Evolutionary conservation across 2,113 vertebrate species (phyloP).

Genomic region (Pygoscelis antarcticus): DNA sequence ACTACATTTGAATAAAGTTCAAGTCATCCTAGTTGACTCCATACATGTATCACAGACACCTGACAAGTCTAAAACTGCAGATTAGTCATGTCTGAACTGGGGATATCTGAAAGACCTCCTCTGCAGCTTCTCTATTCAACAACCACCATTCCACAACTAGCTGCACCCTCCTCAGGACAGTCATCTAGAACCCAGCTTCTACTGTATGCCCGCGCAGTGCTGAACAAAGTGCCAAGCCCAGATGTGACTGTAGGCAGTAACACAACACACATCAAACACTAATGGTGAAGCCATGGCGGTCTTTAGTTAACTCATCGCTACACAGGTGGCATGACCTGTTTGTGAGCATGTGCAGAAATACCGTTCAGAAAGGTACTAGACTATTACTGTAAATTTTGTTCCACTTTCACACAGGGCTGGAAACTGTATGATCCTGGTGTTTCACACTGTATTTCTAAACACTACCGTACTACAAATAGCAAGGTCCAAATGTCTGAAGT

Average conservation of each 20-base stretch:
- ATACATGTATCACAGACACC: neutral
- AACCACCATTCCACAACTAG: neutral
- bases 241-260: neutral
- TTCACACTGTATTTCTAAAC: neutral
- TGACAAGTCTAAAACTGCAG: neutral
- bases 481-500: neutral
- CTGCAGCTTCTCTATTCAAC: neutral
- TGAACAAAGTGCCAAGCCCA: neutral
- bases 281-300: rapidly evolving
- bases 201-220: rapidly evolving
- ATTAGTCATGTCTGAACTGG: neutral
- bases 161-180: neutral
- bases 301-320: neutral
- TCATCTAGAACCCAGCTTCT: neutral
- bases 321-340: neutral
- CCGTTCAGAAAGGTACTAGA: neutral
- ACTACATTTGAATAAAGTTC: neutral
- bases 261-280: neutral
- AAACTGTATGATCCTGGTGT: neutral
- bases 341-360: neutral
- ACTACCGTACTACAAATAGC: neutral
- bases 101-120: neutral
- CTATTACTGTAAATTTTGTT: neutral
- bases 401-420: neutral
- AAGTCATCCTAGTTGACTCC: neutral